Evolutionary conservation across 2,113 vertebrate species (phyloP).

Genomic region (Atherinomorus stipes): DNA sequence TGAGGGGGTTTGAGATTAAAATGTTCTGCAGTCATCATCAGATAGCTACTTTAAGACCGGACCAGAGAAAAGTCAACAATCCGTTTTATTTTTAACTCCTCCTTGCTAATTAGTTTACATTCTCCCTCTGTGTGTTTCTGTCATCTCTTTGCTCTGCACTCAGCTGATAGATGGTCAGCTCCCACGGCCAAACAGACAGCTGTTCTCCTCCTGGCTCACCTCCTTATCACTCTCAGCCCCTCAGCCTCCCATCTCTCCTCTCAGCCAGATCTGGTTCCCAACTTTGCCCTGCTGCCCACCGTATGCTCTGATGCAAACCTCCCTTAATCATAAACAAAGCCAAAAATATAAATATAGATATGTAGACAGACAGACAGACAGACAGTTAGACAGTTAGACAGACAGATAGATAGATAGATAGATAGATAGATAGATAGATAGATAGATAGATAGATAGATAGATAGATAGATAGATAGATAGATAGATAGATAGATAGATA

Average conservation of each 20-base stretch:
- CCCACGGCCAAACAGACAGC: constrained; percentile 51
- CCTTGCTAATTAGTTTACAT: constrained; percentile 66
- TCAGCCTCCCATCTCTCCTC: constrained; percentile 20
- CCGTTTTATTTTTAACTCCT: constrained; percentile 61
- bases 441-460: too few species aligned
- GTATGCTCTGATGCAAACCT: constrained; percentile 24
- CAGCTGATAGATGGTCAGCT: constrained; percentile 51
- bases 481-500: too few species aligned
- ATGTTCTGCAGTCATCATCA: constrained; percentile 31
- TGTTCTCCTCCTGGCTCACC: constrained; percentile 44
- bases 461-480: too few species aligned
- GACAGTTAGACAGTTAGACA: too few species aligned
- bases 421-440: too few species aligned
- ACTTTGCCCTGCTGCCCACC: constrained; percentile 28
- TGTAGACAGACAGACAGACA: too few species aligned
- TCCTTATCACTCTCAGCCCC: constrained; percentile 35
- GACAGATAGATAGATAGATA: too few species aligned
- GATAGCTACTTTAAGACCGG: constrained; percentile 17
- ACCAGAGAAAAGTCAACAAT: constrained; percentile 63
- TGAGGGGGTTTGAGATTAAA: constrained; percentile 13
- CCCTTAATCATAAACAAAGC: too few species aligned
- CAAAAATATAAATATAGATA: too few species aligned
- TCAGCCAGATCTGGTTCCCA: constrained; percentile 1
- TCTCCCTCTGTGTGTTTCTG: constrained; percentile 22
- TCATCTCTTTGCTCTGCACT: constrained; percentile 53